phyloP scores from a whole-genome alignment of 2,113 vertebrate genomes.

The Ageneiosus marmoratus region DNA sequence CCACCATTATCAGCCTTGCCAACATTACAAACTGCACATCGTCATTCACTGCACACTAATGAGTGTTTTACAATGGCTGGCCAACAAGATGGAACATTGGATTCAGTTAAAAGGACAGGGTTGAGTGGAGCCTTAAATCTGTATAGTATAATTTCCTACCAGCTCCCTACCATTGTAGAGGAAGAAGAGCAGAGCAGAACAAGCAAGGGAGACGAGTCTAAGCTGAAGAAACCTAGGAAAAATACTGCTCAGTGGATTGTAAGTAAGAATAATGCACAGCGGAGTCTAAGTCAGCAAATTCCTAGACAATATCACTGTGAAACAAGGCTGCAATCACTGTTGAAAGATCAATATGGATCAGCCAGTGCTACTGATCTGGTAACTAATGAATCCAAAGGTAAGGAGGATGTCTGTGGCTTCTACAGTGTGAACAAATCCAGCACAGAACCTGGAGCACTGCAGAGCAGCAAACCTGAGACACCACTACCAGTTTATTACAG shows the following conservation, averaged over 20 bases:
- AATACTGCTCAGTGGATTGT: constrained; percentile 67
- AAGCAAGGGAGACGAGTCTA: constrained; percentile 56
- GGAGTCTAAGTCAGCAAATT: constrained; percentile 63
- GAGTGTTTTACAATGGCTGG: not conserved
- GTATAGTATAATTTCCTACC: constrained; percentile 2
- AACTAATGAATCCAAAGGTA: constrained; percentile 61
- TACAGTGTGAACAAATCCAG: constrained; percentile 43
- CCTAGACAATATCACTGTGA: constrained; percentile 41
- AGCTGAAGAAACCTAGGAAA: constrained; percentile 63
- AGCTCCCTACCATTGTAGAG: constrained; percentile 14
- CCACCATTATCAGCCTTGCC: constrained; percentile 12
- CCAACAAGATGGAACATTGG: not conserved
- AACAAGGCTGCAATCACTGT: constrained; percentile 52
- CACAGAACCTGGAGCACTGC: not conserved
- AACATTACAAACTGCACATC: not conserved
- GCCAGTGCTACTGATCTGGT: constrained; percentile 54
- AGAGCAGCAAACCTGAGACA: constrained; percentile 56
- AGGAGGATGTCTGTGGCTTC: constrained; percentile 59
- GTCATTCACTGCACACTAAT: not conserved
- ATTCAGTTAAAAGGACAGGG: not conserved
- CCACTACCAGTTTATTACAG: constrained; percentile 68
- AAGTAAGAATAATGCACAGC: constrained; percentile 63
- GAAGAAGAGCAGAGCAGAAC: constrained; percentile 35
- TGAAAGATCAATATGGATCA: constrained; percentile 63
- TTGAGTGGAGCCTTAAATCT: not conserved